Percentiles rank a stretch among this genome's conserved stretches.
Conservation (phyloP, 1,140 invertebrate species). For the Globodera rostochiensis region DNA sequence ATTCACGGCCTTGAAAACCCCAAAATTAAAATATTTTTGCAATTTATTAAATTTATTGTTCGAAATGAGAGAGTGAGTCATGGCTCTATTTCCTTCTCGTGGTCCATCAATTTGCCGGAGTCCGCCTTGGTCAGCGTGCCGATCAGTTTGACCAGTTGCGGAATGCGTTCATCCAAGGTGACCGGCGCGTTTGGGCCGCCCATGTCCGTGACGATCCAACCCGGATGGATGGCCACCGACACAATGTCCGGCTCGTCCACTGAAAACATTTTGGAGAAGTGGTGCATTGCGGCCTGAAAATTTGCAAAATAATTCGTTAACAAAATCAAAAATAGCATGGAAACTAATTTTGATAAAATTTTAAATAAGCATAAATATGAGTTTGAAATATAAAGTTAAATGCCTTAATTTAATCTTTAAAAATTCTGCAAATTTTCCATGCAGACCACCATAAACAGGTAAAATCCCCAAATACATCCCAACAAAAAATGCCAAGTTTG, state of each 20-base stretch:
- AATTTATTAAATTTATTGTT: too few species aligned
- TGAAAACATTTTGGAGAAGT: constrained; percentile 29
- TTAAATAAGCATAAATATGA: too few species aligned
- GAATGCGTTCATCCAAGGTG: constrained; percentile 15
- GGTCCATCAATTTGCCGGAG: constrained; percentile 21
- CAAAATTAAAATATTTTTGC: too few species aligned
- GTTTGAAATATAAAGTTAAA: too few species aligned
- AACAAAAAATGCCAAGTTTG: too few species aligned
- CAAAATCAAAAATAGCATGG: too few species aligned
- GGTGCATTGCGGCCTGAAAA: constrained; percentile 28
- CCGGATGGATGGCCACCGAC: constrained; percentile 23
- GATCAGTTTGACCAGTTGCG: constrained; percentile 12
- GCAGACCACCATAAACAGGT: too few species aligned
- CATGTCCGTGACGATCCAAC: constrained; percentile 29
- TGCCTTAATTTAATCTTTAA: too few species aligned
- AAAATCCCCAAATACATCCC: too few species aligned
- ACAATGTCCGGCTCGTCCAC: constrained; percentile 16
- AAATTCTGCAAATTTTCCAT: too few species aligned
- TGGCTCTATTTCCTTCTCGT: neutral
- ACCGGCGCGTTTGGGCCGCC: constrained; percentile 6
- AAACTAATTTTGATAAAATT: too few species aligned
- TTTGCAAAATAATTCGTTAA: neutral
- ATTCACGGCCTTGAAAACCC: too few species aligned
- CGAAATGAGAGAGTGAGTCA: neutral
- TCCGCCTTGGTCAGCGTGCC: constrained; percentile 15